These are phyloP conservation scores for Barnardius zonarius DNA, from an alignment of 2,113 vertebrate species.

Conservation along the genomic window DNA sequence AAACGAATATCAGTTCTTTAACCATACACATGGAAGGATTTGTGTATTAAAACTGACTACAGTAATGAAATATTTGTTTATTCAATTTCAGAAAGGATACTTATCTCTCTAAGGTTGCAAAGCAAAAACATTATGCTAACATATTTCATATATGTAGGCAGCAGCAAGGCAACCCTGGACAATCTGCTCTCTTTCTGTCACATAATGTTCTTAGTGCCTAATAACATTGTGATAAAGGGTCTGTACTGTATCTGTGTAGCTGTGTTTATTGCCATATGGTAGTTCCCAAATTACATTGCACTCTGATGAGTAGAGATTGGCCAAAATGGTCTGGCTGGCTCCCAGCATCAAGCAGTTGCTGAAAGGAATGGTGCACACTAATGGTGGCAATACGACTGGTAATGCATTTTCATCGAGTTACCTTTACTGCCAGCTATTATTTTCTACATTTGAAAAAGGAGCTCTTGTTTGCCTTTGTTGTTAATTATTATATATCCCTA, in stretches of 20 bases:
- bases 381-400: background rate
- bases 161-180: background rate
- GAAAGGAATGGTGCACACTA: constrained; percentile 10
- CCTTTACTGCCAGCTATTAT: constrained; percentile 33
- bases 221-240: background rate
- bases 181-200: constrained; percentile 38
- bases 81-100: constrained; percentile 41
- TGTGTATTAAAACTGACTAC: constrained; percentile 40
- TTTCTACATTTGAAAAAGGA: background rate
- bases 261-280: constrained; percentile 63
- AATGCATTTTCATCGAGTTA: constrained; percentile 2
- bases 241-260: constrained; percentile 26
- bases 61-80: constrained; percentile 65
- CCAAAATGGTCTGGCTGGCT: constrained; percentile 43
- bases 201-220: background rate
- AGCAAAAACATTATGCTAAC: constrained; percentile 47
- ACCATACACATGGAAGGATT: constrained; percentile 4
- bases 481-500: background rate
- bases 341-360: constrained; percentile 46
- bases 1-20: background rate
- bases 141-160: constrained; percentile 3
- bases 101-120: constrained; percentile 45
- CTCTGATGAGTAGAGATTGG: constrained; percentile 11
- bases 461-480: background rate
- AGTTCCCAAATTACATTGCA: constrained; percentile 57